Percentiles rank a stretch among this genome's conserved stretches.
Evolutionary conservation across 2,888 invertebrate species (phyloP).

Genomic region (Tubulanus polymorphus): DNA sequence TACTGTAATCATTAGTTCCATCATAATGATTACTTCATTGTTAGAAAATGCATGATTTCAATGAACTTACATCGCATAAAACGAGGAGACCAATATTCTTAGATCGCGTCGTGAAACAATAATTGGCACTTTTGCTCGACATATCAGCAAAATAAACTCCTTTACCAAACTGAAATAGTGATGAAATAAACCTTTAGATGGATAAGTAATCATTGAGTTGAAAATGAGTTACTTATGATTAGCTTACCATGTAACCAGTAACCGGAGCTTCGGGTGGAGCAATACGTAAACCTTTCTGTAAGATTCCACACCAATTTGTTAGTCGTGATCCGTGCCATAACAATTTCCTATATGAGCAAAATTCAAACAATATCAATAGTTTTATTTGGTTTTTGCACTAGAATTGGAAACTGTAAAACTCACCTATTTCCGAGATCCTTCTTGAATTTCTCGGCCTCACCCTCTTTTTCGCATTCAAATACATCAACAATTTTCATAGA

Average conservation of each 20-base stretch:
- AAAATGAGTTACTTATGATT: no score
- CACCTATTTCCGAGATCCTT: conserved; percentile 54
- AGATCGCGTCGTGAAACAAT: conserved; percentile 52
- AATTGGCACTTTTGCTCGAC: conserved; percentile 58
- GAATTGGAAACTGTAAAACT: conserved; percentile 1
- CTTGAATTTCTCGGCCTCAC: conserved; percentile 47
- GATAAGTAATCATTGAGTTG: not conserved
- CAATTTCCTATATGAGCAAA: conserved; percentile 42
- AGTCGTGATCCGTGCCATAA: conserved; percentile 58
- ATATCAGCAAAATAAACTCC: conserved; percentile 59
- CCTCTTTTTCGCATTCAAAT: conserved; percentile 48
- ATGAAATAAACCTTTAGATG: not conserved
- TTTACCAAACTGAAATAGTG: conserved; percentile 53
- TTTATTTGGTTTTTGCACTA: not conserved
- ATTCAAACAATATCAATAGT: no score
- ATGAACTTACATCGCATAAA: conserved; percentile 53
- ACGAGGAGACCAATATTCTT: conserved; percentile 53
- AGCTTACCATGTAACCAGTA: conserved; percentile 57
- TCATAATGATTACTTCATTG: not conserved
- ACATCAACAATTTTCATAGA: conserved; percentile 53
- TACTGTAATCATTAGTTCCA: not conserved
- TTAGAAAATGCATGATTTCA: not conserved
- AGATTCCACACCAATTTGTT: conserved; percentile 57
- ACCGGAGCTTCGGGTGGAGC: conserved; percentile 59
- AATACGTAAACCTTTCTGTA: conserved; percentile 56